Evolutionary conservation across 2,797 vertebrate species (phyloP), one percentile per base, ranked within the genome.

Genomic region (Onychomys arenicola): DNA sequence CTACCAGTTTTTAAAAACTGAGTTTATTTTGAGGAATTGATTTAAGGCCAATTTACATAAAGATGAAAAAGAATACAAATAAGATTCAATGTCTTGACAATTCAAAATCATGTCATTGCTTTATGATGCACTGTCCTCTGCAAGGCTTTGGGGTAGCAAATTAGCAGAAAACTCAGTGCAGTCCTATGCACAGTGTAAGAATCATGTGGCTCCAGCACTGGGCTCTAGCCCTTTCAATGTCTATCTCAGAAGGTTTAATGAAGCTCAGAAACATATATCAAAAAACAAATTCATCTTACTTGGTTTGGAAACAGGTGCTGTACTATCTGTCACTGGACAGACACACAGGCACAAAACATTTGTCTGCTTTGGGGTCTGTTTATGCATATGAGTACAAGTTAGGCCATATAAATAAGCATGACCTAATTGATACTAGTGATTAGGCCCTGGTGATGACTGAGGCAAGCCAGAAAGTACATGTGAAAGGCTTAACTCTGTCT

Each of bases 81-180:
- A 89, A 81, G 49, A 84, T 84, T 63, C 29, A 85, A 6, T 88
- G 34, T 91, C 61, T 77, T 73, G 69, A 37, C 73, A 86, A 93
- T 77, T 94, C 40, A 81, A 93, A 94, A 89, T 81, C 34, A 55
- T 63, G 11, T 73, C 73, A 86, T 46, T 81, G 11, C 69, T 82
- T 82, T 82, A 52, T 4, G 65, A 91, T 63, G 21, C 17, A n/a
- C 46, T 37, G 1, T 88, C 25, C 57, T 65, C 8, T 71, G 37
- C 59, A 85, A 89, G 82, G n/a, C 73, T 83, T 61, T 43, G 29
- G 46, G n/a, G 27, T 55, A 19, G 49, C 19, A 75, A 90, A 82
- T 81, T 57, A 65, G 40, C 25, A 2, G 90, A 43, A 6, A 43
- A 57, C 25, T 16, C 29, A 10, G 21, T 71, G 75, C 21, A 29